Evolutionary conservation across 2,797 vertebrate species (phyloP).

Genomic region (Nasua narica): DNA sequence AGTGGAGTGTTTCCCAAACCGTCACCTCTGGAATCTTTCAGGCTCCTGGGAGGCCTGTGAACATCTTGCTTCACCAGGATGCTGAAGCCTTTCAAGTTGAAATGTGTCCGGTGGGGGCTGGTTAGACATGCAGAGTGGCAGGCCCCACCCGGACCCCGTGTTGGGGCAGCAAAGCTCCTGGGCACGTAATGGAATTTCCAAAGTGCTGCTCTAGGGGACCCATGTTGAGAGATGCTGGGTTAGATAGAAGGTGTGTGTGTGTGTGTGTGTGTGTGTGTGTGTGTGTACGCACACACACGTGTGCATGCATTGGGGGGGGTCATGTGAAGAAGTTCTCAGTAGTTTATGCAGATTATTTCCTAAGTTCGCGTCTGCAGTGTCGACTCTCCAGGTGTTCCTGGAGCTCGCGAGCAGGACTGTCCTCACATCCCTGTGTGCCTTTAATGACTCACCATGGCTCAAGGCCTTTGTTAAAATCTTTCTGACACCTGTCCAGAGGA

Average conservation of each 20-base stretch:
- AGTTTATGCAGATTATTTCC: background rate
- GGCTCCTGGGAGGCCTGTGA: background rate
- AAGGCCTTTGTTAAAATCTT: background rate
- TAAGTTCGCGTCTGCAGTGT: background rate
- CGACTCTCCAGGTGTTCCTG: background rate
- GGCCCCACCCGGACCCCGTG: accelerated
- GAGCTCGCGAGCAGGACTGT: background rate
- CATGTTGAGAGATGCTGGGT: background rate
- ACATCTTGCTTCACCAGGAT: background rate
- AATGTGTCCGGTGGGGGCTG: background rate
- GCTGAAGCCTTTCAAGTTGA: background rate
- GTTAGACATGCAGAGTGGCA: background rate
- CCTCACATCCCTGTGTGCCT: background rate
- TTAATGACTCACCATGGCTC: background rate
- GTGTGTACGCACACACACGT: too few relatives aligned
- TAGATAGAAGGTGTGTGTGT: background rate
- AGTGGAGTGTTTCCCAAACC: background rate
- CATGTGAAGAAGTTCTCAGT: background rate
- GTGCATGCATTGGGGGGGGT: too few relatives aligned
- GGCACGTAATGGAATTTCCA: background rate
- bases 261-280: background rate
- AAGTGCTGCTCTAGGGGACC: background rate
- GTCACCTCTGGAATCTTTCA: background rate
- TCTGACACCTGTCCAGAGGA: background rate
- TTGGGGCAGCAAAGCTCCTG: accelerated